phyloP scores from a whole-genome alignment of 2,888 invertebrate genomes.

The Merodon equestris region DNA sequence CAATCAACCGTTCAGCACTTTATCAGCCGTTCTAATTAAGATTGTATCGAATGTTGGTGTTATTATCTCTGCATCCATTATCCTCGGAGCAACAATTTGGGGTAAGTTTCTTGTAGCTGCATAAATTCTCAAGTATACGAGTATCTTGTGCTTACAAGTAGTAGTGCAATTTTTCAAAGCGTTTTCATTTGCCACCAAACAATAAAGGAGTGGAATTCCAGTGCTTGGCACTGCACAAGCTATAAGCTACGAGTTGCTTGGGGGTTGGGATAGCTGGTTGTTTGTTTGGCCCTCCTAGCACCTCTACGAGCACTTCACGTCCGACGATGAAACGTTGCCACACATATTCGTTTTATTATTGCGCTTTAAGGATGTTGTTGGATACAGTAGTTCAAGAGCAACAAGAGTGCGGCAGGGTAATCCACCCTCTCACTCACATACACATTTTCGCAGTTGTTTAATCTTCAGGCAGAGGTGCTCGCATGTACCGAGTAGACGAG shows the following conservation, averaged over 20 bases:
- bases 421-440: too few relatives aligned
- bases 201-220: slow-evolving; percentile 44
- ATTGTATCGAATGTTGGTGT: slow-evolving; percentile 76
- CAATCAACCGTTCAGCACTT: slow-evolving; percentile 71
- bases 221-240: too few relatives aligned
- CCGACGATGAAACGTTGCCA: neutral
- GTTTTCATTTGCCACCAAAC: neutral
- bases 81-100: slow-evolving; percentile 74
- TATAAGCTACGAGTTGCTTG: too few relatives aligned
- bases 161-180: slow-evolving; percentile 37
- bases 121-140: slow-evolving; percentile 8
- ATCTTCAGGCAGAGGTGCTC: too few relatives aligned
- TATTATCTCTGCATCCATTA: slow-evolving; percentile 73
- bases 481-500: too few relatives aligned
- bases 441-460: too few relatives aligned
- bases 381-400: slow-evolving; percentile 42
- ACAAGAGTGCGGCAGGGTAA: slow-evolving; percentile 30
- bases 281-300: too few relatives aligned
- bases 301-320: too few relatives aligned
- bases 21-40: slow-evolving; percentile 71
- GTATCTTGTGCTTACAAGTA: slow-evolving; percentile 5
- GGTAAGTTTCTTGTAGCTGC: slow-evolving; percentile 72
- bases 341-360: slow-evolving; percentile 52
- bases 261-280: too few relatives aligned
- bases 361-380: slow-evolving; percentile 44